Evolutionary conservation across 2,888 invertebrate genomes (phyloP).

Genomic region (Fragum whitleyi): DNA sequence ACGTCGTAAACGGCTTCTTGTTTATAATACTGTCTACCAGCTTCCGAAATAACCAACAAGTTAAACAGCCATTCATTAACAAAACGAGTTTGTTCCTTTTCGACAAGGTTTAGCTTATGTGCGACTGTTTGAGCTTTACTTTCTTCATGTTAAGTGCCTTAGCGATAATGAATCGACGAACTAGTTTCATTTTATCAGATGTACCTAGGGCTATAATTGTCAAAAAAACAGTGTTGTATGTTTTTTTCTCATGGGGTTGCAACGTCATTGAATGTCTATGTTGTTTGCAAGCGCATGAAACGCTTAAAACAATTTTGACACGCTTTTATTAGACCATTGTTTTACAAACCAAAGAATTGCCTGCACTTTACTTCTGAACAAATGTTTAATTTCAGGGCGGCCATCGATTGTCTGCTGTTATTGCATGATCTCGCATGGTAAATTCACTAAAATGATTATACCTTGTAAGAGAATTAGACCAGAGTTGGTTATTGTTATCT

Average conservation of each 20-base stretch:
- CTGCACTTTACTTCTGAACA: slow-evolving; percentile 5
- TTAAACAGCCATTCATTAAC: slow-evolving; percentile 22
- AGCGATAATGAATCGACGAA: slow-evolving; percentile 8
- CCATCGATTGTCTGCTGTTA: slow-evolving; percentile 28
- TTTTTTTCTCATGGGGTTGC: slow-evolving; percentile 67
- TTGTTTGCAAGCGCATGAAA: slow-evolving; percentile 35
- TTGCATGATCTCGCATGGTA: slow-evolving; percentile 25
- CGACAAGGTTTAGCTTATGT: slow-evolving; percentile 27
- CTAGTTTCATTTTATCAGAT: slow-evolving; percentile 11
- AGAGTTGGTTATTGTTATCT: too few relatives aligned
- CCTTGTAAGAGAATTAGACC: too few relatives aligned
- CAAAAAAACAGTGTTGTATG: slow-evolving; percentile 44
- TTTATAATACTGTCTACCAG: slow-evolving; percentile 16
- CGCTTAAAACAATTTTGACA: slow-evolving; percentile 22
- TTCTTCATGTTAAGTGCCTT: slow-evolving; percentile 24
- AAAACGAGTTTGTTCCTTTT: slow-evolving; percentile 6
- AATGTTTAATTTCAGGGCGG: slow-evolving; percentile 26
- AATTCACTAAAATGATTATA: slow-evolving; percentile 10
- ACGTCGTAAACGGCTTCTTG: slow-evolving; percentile 8
- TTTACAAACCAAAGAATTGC: slow-evolving; percentile 8
- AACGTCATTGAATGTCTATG: slow-evolving; percentile 29
- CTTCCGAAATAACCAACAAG: slow-evolving; percentile 22
- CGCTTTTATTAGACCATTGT: slow-evolving; percentile 8
- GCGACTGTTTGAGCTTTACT: slow-evolving; percentile 28
- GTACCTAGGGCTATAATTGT: background rate